phyloP scores from a whole-genome alignment of 37 sponge, comb jelly and placozoan genomes.

The Agelas oroides region DNA sequence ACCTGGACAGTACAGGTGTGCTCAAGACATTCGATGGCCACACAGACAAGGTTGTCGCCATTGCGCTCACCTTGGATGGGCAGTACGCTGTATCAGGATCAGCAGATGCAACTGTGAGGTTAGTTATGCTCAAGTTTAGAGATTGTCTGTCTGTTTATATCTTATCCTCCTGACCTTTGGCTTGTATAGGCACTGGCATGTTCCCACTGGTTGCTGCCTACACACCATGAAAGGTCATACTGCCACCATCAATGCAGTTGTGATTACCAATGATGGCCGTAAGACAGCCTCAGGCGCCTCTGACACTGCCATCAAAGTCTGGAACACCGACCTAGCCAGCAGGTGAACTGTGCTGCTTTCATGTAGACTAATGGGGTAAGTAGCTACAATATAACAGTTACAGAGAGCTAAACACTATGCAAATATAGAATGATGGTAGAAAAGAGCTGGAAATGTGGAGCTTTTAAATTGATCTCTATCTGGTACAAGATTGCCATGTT shows the following conservation, averaged over 20 bases:
- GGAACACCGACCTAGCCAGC: slow-evolving; percentile 79
- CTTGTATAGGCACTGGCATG: slow-evolving; percentile 57
- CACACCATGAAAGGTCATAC: slow-evolving; percentile 64
- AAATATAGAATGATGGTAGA: no score
- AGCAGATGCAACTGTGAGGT: slow-evolving; percentile 75
- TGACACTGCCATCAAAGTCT: slow-evolving; percentile 71
- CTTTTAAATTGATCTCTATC: no score
- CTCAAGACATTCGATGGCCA: slow-evolving; percentile 79
- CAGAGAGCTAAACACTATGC: no score
- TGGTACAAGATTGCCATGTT: no score
- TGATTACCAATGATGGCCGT: slow-evolving; percentile 52
- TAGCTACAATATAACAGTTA: not conserved
- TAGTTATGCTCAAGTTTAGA: no score
- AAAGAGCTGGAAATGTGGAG: no score
- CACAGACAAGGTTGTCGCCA: slow-evolving; percentile 49
- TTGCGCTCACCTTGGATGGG: slow-evolving; percentile 62
- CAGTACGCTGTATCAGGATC: slow-evolving; percentile 70
- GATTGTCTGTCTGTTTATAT: no score
- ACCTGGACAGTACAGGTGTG: slow-evolving; percentile 57
- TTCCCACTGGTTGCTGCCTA: slow-evolving; percentile 30
- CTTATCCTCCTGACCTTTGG: no score
- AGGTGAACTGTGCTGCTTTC: slow-evolving; percentile 32
- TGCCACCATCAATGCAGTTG: slow-evolving; percentile 65
- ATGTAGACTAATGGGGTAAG: not conserved
- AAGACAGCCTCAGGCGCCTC: slow-evolving; percentile 67